phyloP scores from a whole-genome alignment of 2,888 invertebrate species.

The Tortrix viridana region DNA sequence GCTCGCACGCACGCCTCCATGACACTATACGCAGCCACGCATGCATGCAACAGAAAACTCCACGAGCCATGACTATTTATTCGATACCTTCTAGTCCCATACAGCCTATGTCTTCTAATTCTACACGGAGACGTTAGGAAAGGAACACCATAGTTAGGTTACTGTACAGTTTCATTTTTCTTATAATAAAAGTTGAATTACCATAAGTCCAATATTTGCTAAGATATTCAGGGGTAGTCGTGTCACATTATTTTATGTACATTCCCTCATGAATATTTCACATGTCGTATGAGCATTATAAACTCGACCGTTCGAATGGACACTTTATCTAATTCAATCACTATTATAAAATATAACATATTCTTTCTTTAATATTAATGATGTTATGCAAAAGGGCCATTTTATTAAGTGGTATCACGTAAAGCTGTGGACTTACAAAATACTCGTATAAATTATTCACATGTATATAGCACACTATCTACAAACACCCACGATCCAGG shows the following conservation, averaged over 20 bases:
- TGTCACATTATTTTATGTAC: constrained; percentile 75
- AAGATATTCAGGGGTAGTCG: constrained; percentile 67
- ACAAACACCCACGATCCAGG: constrained; percentile 77
- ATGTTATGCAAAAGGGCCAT: constrained; percentile 76
- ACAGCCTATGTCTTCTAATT: constrained; percentile 69
- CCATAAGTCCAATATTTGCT: constrained; percentile 69
- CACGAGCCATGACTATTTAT: constrained; percentile 60
- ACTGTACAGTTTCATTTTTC: constrained; percentile 76
- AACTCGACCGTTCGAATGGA: constrained; percentile 73
- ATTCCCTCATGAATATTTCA: constrained; percentile 66
- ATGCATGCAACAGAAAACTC: constrained; percentile 57
- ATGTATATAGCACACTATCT: constrained; percentile 84
- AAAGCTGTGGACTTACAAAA: constrained; percentile 83
- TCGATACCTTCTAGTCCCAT: constrained; percentile 66
- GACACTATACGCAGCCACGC: constrained; percentile 41
- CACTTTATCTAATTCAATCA: constrained; percentile 63
- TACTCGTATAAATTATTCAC: constrained; percentile 84
- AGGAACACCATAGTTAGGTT: constrained; percentile 80
- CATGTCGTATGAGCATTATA: constrained; percentile 76
- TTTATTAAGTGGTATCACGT: constrained; percentile 75
- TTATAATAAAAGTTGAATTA: constrained; percentile 60
- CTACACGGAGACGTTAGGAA: constrained; percentile 79
- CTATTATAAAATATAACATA: constrained; percentile 80
- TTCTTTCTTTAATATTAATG: constrained; percentile 58
- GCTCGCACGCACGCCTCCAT: constrained; percentile 23